Base-by-base conservation (phyloP, 2,888 invertebrate genomes). In the Sabatieria punctata region DNA sequence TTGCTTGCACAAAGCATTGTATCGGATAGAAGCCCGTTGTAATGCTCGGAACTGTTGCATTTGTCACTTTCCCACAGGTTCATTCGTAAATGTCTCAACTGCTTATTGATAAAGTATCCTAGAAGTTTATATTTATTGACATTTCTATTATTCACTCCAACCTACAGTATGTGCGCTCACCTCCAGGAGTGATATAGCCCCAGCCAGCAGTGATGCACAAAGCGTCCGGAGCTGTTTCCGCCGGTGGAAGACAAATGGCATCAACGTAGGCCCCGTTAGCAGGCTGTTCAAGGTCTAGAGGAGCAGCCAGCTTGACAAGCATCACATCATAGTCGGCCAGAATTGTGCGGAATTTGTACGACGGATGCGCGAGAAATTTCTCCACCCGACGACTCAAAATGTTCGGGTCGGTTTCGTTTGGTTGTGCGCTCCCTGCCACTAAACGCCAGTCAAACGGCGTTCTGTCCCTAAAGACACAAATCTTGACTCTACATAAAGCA, bases 31-130 rank as follows among this genome's bases (percentile, higher is more conserved):
- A 71, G 69, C 26, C 75, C 76, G 49, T 74, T 73, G 55, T 75
- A 77, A 60, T 77, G 74, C 54, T 72, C 72, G 13, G 75, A 74
- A 8, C 75, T 74, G 59, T 78, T 78, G 56, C 77, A 78, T 54
- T 73, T 72, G 11, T 68, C 64, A 19, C 67, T 63, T 50, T 73
- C 3, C 30, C 26, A 21, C 4, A 49, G 37, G 13, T 13, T 21
- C 38, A 50, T 43, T n/a, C 39, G 41, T 8, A 50, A 6, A 22
- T 50, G 42, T 3, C 41, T 35, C 33, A 50, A n/a, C 21, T 38
- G 42, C 15, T 36, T 50, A 27, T 49, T 49, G 13, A 49, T 41
- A 6, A 27, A 11, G 26, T 30, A 47, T 15, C 49, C 47, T 47
- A 30, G 21, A 43, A 36, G 13, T 11, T 15, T n/a, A 15, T 3